A percentile compares a stretch with the other conserved stretches of the same genome.
These are phyloP conservation scores for Camponotus vicinus DNA, from an alignment of 1,140 invertebrate species.

Conservation along the genomic window DNA sequence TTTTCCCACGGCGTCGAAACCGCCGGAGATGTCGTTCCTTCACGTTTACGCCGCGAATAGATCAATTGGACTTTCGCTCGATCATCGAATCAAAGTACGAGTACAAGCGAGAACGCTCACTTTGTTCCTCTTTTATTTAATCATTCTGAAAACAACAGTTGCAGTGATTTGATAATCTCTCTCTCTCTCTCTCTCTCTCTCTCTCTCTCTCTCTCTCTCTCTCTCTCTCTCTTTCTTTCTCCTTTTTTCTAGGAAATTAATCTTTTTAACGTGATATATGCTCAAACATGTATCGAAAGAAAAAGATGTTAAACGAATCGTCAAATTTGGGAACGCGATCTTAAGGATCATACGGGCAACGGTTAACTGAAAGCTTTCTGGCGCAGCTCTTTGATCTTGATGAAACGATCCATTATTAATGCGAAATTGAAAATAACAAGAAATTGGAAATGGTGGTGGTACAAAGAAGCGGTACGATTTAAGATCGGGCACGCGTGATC, in stretches of 20 bases:
- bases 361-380: neutral
- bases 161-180: neutral
- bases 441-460: conserved; percentile 36
- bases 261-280: neutral
- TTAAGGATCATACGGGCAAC: neutral
- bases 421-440: conserved; percentile 7
- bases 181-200: too few relatives aligned
- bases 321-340: conserved; percentile 2
- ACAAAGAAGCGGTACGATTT: conserved; percentile 31
- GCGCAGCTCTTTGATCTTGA: conserved; percentile 30
- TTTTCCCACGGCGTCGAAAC: neutral
- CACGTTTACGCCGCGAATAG: neutral
- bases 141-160: too few relatives aligned
- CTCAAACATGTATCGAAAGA: neutral
- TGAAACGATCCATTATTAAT: conserved; percentile 38
- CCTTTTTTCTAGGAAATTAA: neutral
- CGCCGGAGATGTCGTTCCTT: neutral
- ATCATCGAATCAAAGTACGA: neutral
- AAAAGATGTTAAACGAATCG: conserved; percentile 13
- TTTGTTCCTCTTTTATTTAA: neutral
- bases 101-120: neutral
- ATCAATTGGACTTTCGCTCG: neutral
- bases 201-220: too few relatives aligned
- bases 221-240: too few relatives aligned
- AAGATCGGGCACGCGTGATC: conserved; percentile 64